phyloP scores from a whole-genome alignment of 2,113 vertebrate genomes.

The Delphinus delphis region DNA sequence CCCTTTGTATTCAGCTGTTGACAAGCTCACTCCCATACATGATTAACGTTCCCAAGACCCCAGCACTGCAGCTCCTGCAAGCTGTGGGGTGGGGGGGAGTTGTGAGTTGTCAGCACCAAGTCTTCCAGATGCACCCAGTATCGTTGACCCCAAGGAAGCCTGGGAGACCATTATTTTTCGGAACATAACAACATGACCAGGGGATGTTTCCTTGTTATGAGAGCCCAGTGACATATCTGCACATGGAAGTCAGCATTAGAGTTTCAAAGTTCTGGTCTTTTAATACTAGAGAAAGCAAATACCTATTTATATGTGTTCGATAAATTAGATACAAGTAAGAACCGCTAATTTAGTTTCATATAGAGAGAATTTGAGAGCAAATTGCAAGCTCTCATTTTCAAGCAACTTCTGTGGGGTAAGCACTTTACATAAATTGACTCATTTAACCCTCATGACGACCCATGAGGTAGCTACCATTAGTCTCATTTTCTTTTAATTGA shows the following conservation, averaged over 20 bases:
- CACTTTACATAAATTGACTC: background rate
- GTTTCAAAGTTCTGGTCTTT: background rate
- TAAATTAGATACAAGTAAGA: background rate
- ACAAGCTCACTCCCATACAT: background rate
- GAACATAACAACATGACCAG: background rate
- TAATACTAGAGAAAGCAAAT: background rate
- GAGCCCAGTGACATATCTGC: background rate
- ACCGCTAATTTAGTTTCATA: background rate
- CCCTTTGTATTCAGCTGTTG: background rate
- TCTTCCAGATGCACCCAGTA: too few relatives aligned
- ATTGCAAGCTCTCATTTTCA: background rate
- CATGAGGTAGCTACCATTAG: background rate
- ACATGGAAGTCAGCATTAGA: background rate
- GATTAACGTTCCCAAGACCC: background rate
- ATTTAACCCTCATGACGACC: background rate
- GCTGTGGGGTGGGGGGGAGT: too few relatives aligned
- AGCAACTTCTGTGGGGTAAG: background rate
- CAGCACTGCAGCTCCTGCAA: too few relatives aligned
- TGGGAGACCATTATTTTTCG: background rate
- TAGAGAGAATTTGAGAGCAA: background rate
- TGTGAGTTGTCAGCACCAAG: too few relatives aligned
- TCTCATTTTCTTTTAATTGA: too few relatives aligned
- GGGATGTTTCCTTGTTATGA: background rate
- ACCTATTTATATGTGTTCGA: background rate
- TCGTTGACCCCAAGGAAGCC: background rate